Conservation (phyloP, 2,888 invertebrate genomes). For the Harpagoxenus sublaevis region DNA sequence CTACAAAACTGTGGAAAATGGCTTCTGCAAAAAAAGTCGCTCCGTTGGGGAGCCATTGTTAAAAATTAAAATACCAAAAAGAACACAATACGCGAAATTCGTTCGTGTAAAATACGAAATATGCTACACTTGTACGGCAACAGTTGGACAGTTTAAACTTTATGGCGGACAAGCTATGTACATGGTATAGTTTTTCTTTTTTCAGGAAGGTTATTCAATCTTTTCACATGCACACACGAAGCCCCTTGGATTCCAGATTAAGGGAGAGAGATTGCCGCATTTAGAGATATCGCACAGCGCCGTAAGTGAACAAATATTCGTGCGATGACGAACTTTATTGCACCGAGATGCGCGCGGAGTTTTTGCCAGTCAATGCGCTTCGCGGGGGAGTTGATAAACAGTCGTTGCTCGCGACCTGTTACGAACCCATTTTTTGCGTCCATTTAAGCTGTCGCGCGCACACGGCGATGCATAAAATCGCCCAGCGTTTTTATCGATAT, state of each 20-base stretch:
- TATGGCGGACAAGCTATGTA: neutral
- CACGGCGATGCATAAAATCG: neutral
- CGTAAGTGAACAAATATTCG: constrained; percentile 30
- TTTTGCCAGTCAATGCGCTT: constrained; percentile 37
- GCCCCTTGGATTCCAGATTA: constrained; percentile 1
- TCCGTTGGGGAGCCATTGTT: neutral
- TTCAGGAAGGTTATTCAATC: constrained; percentile 10
- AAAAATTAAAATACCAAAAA: constrained; percentile 20
- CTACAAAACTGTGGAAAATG: neutral
- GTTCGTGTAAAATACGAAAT: constrained; percentile 14
- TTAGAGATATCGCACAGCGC: neutral
- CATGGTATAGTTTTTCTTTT: neutral
- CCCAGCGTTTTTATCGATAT: neutral
- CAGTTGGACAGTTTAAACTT: constrained; percentile 1
- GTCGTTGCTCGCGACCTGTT: constrained; percentile 29
- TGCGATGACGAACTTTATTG: constrained; percentile 39
- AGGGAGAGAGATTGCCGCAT: neutral
- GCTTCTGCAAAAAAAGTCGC: neutral
- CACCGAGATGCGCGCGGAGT: constrained; percentile 12
- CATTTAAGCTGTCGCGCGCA: constrained; percentile 38
- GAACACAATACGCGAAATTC: neutral
- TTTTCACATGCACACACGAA: neutral
- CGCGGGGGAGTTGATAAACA: constrained; percentile 31
- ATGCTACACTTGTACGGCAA: neutral
- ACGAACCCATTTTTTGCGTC: constrained; percentile 8